phyloP scores from a whole-genome alignment of 2,797 vertebrate genomes.

The Poeciliopsis turneri region DNA sequence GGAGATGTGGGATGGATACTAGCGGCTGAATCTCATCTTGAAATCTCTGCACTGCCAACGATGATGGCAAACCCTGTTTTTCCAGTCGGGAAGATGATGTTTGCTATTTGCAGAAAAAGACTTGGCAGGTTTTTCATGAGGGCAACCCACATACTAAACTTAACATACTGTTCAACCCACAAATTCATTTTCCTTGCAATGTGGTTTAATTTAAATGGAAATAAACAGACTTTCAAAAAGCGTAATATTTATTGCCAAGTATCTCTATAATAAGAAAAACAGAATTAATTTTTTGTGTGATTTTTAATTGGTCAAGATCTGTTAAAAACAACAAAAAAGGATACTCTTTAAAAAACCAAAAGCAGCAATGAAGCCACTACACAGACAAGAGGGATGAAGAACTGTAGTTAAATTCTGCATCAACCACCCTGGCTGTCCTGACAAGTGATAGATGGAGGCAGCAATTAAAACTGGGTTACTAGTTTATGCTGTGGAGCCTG shows the following conservation, averaged over 20 bases:
- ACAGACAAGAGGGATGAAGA: constrained; percentile 46
- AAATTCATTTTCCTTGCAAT: neutral
- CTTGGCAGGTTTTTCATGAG: neutral
- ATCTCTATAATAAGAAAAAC: neutral
- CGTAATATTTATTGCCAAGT: neutral
- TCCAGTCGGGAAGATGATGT: neutral
- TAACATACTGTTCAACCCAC: neutral
- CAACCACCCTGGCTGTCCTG: constrained; percentile 59
- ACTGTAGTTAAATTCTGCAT: constrained; percentile 67
- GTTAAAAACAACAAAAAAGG: neutral
- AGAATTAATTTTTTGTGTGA: neutral
- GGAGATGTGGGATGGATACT: neutral
- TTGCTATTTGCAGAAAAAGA: neutral
- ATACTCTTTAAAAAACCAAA: constrained; percentile 7
- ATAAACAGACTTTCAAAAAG: constrained; percentile 9
- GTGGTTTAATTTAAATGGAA: neutral
- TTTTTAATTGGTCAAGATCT: neutral
- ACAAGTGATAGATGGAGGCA: constrained; percentile 79
- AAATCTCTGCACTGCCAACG: neutral
- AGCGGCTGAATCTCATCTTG: neutral
- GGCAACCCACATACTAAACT: neutral
- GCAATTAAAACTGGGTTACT: constrained; percentile 86
- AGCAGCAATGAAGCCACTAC: constrained; percentile 35
- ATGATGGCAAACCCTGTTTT: neutral
- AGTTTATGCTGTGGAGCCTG: constrained; percentile 74